Percentiles rank a stretch among this genome's conserved stretches.
These are phyloP conservation scores for Habropoda laboriosa DNA, from an alignment of 1,140 invertebrate genomes.

Conservation along the genomic window DNA sequence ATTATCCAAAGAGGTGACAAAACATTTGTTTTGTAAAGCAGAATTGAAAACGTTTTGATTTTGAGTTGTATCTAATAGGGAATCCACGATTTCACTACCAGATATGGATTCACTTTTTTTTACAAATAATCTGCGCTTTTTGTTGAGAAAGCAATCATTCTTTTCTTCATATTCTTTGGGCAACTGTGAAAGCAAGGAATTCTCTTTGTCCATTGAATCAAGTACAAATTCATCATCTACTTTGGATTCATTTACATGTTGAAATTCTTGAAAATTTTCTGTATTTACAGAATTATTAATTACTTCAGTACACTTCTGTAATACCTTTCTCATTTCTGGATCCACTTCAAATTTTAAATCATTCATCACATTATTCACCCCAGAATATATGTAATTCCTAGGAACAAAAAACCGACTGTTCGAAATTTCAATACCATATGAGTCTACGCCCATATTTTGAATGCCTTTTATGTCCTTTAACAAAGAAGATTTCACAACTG, in stretches of 20 bases:
- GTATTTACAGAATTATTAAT: neutral
- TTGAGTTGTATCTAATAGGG: constrained; percentile 13
- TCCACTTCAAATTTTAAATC: constrained; percentile 74
- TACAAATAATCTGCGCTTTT: constrained; percentile 46
- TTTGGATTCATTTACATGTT: neutral
- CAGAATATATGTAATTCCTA: constrained; percentile 69
- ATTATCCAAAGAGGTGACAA: constrained; percentile 18
- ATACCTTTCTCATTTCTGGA: constrained; percentile 70
- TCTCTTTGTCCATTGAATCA: neutral
- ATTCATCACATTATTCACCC: constrained; percentile 66
- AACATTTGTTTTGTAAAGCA: neutral
- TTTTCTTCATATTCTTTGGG: constrained; percentile 8
- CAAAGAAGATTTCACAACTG: constrained; percentile 41
- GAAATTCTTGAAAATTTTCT: neutral
- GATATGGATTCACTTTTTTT: constrained; percentile 52
- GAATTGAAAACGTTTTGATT: constrained; percentile 4
- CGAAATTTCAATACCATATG: constrained; percentile 71
- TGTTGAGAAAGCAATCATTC: neutral
- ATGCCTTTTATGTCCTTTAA: constrained; percentile 69
- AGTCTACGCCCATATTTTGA: constrained; percentile 55
- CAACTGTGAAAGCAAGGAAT: neutral
- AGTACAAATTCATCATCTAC: neutral
- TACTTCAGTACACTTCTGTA: constrained; percentile 62
- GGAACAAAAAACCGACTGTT: constrained; percentile 75
- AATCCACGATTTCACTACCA: constrained; percentile 49